A percentile compares a stretch with the other conserved stretches of the same genome.
These are phyloP conservation scores for Azemiops feae DNA, from an alignment of 2,113 vertebrate genomes.

Conservation along the genomic window DNA sequence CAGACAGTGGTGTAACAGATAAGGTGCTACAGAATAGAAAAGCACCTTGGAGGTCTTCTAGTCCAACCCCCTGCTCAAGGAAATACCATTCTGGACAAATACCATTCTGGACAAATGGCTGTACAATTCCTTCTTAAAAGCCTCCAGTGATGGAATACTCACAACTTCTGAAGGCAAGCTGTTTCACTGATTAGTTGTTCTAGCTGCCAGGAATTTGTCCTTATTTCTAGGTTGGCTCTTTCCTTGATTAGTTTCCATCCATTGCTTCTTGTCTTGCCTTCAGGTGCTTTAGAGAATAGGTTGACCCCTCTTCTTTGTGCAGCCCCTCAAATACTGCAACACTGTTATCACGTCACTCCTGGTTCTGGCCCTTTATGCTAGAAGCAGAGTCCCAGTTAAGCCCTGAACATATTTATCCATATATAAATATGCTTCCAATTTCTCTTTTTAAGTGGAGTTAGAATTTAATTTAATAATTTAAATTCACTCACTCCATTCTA, in stretches of 20 bases:
- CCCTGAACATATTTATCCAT: neutral
- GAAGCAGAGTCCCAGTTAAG: neutral
- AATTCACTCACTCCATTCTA: neutral
- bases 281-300: neutral
- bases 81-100: neutral
- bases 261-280: neutral
- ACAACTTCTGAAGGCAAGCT: neutral
- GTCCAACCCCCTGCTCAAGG: neutral
- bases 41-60: neutral
- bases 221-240: too few relatives aligned
- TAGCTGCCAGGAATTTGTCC: too few relatives aligned
- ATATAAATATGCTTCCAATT: neutral
- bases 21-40: neutral
- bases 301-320: neutral
- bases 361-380: neutral
- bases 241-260: neutral
- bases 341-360: neutral
- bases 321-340: neutral
- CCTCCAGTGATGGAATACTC: neutral
- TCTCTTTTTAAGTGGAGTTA: neutral
- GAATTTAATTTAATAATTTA: too few relatives aligned
- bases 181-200: neutral
- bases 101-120: neutral
- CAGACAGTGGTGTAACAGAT: neutral
- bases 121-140: neutral